Evolutionary conservation across 1,140 invertebrate species (phyloP), one percentile per base, ranked within the genome.

Genomic region (Polypedilum pembai): DNA sequence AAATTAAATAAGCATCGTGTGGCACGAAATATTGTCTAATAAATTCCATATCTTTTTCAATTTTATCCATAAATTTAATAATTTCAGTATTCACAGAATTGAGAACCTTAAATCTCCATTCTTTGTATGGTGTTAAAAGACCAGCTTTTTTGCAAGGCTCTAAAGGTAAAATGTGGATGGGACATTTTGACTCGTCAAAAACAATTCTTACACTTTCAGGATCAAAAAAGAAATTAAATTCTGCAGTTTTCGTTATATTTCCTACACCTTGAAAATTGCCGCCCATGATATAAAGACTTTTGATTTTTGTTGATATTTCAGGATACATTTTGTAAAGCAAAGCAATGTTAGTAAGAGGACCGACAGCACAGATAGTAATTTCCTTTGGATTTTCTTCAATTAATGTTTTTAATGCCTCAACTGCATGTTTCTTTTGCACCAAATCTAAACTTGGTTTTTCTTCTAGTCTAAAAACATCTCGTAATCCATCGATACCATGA

Each of bases 401-500:
- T 73, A 89, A 77, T 74, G 82, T 78, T 20, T 85, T 79, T 8
- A 89, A 79, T n/a, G 84, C 85, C 73, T 78, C 75, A 63, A 80
- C 80, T 0, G 79, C 81, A 76, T 82, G 78, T 75, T 80, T 74
- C 1, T 75, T 41, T 41, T 78, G 66, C 7, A 81, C 76, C 17
- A 79, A 76, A 33, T 76, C 74, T 69, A 20, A 20, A 10, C 65
- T 69, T 69, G 65, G 65, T 12, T 69, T 69, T 20, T 69, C 65
- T 18, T n/a, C 7, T 5, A 7, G 20, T 69, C 5, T 18, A 7
- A 56, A 56, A 24, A 79, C 77, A 80, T 89, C 88, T 0, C 89
- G 88, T 77, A 92, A 89, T 8, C 90, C 90, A 82, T 92, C 89
- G 5, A 76, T 76, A 0, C 90, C 90, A 80, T 81, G 79, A 65